phyloP scores from a whole-genome alignment of 2,888 invertebrate genomes.

The Loripinus fragilis region DNA sequence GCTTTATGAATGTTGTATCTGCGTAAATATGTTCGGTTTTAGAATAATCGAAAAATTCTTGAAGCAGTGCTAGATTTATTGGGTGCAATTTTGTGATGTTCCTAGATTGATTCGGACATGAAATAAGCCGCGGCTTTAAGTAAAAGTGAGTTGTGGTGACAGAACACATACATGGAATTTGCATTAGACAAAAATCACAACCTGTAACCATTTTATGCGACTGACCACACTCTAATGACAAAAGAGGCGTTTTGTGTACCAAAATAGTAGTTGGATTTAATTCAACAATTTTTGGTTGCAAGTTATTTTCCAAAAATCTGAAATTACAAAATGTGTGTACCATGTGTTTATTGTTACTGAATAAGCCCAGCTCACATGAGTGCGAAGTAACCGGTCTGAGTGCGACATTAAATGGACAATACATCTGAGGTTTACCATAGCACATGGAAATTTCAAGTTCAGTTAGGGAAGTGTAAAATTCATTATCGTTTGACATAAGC shows the following conservation, averaged over 20 bases:
- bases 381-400: background rate
- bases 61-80: constrained; percentile 33
- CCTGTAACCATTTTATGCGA: constrained; percentile 25
- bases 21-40: constrained; percentile 25
- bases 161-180: constrained; percentile 19
- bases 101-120: constrained; percentile 13
- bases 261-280: constrained; percentile 11
- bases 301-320: constrained; percentile 20
- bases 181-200: constrained; percentile 25
- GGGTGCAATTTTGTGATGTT: constrained; percentile 36
- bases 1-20: constrained; percentile 26
- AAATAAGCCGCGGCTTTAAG: constrained; percentile 4
- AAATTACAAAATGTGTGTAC: constrained; percentile 18
- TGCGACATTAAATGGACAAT: background rate
- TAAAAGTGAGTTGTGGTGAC: constrained; percentile 10
- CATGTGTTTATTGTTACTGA: background rate
- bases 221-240: constrained; percentile 6
- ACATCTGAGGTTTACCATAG: background rate
- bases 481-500: background rate
- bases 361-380: background rate
- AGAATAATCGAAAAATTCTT: constrained; percentile 35
- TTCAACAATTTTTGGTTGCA: constrained; percentile 15
- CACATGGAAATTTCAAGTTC: background rate
- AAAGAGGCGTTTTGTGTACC: constrained; percentile 1
- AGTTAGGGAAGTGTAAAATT: background rate